Base-by-base conservation (phyloP, 2,888 invertebrate species). In the Byasa hedistus region DNA sequence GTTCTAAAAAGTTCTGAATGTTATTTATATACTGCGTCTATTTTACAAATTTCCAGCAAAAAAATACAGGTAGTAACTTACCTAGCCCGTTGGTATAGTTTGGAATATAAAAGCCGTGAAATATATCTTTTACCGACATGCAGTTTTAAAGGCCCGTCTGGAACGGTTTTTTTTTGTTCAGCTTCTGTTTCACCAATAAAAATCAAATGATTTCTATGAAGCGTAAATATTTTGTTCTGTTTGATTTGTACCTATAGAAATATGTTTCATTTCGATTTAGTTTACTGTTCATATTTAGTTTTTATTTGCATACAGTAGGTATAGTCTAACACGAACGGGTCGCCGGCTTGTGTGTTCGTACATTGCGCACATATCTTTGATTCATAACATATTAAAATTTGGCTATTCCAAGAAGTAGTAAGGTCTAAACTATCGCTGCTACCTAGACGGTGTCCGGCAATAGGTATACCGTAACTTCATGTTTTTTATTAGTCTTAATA, bases 71-170 rank as follows among this genome's bases (percentile, higher is more conserved):
- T 21, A 52, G 52, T 52, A 52, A 52, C 19, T 52, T 52, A 52
- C 21, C n/a, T 21, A 52, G 52, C 21, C 4, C 52, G 52, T 52
- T 19, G 2, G 52, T 52, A 15, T 52, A 52, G 52, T 52, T 52
- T n/a, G 52, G 21, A 48, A 52, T 19, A 52, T 21, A 52, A 5
- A 52, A 52, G 52, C 52, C 10, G 52, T 52, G 52, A 52, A 52
- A 52, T 52, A 52, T 52, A 52, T 52, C 52, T 52, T 21, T 52
- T 21, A 52, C 5, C 52, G 19, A 22, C 52, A 21, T 52, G 52
- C 22, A 52, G 52, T 52, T 52, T 52, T 52, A 52, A 52, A 52
- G 52, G 52, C 52, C n/a, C 21, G 19, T 52, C 52, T 52, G 21
- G 1, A 10, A 52, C 10, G 17, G n/a, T n/a, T 48, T 2, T 21